Percentiles rank a stretch among this genome's conserved stretches.
Conservation (phyloP, 1,140 invertebrate species). For the Trichonephila inaurata region DNA sequence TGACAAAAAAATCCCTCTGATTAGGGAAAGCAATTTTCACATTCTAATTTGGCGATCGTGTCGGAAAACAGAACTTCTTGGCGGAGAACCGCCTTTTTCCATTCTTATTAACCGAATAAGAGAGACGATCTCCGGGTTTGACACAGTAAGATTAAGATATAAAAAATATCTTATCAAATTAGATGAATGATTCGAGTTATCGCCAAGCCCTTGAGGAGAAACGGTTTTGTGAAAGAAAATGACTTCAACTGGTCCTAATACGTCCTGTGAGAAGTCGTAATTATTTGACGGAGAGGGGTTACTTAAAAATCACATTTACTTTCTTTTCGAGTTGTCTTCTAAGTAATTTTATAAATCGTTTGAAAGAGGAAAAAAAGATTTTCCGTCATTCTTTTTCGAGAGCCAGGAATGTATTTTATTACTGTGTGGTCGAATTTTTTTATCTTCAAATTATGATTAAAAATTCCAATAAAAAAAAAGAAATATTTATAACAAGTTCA, state of each 20-base stretch:
- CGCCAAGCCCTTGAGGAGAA: background rate
- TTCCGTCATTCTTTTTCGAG: background rate
- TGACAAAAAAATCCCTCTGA: conserved; percentile 26
- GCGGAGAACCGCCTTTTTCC: conserved; percentile 26
- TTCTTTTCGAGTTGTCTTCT: background rate
- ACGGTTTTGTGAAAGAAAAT: conserved; percentile 51
- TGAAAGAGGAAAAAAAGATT: background rate
- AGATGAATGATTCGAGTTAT: conserved; percentile 58
- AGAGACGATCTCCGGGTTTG: background rate
- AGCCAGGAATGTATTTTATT: background rate
- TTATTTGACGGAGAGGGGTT: conserved; percentile 47
- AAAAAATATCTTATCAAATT: conserved; percentile 65
- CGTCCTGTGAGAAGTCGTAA: conserved; percentile 55
- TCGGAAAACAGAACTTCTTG: conserved; percentile 43
- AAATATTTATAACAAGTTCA: background rate
- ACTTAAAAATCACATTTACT: conserved; percentile 19
- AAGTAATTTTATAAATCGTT: conserved; percentile 16
- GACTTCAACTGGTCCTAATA: conserved; percentile 49
- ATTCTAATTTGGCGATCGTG: conserved; percentile 52
- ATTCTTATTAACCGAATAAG: conserved; percentile 65
- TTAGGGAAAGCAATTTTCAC: conserved; percentile 71
- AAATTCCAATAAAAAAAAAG: background rate
- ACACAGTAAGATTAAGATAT: background rate
- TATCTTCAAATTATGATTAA: background rate
- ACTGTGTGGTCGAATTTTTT: background rate